These are phyloP conservation scores for Lamprotornis superbus DNA, from an alignment of 2,113 vertebrate species.

Conservation along the genomic window DNA sequence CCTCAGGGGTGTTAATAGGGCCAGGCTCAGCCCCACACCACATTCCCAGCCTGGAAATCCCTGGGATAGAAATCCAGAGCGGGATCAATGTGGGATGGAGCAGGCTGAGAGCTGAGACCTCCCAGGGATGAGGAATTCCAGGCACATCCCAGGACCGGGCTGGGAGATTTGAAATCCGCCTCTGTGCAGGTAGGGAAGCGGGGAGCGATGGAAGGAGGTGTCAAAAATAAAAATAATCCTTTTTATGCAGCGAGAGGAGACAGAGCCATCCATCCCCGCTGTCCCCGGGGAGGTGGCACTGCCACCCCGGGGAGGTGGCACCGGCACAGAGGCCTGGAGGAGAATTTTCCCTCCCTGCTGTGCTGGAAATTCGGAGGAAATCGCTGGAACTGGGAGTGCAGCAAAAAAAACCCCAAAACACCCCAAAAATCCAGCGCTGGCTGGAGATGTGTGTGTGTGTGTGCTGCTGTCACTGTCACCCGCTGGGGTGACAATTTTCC, in stretches of 20 bases:
- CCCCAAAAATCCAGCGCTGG: neutral
- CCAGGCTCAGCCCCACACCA: neutral
- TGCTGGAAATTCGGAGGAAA: neutral
- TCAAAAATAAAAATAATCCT: conserved; percentile 14
- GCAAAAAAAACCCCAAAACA: neutral
- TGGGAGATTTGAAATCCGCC: neutral
- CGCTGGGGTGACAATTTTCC: neutral
- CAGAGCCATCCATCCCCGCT: neutral
- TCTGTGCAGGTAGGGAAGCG: rapidly evolving
- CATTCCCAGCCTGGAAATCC: neutral
- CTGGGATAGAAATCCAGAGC: neutral
- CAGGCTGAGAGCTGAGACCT: no score
- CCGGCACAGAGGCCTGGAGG: neutral
- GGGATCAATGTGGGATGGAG: neutral
- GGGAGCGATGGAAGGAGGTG: neutral
- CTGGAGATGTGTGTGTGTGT: neutral
- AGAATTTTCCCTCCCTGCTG: no score
- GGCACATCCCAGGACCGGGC: rapidly evolving
- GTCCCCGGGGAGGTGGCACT: neutral
- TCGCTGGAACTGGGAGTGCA: neutral
- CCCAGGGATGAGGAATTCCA: neutral
- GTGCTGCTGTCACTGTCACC: neutral
- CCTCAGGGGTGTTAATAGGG: neutral
- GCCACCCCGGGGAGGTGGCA: neutral
- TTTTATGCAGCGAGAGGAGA: neutral